Conservation (phyloP, 2,888 invertebrate genomes). For the Idaea straminata region DNA sequence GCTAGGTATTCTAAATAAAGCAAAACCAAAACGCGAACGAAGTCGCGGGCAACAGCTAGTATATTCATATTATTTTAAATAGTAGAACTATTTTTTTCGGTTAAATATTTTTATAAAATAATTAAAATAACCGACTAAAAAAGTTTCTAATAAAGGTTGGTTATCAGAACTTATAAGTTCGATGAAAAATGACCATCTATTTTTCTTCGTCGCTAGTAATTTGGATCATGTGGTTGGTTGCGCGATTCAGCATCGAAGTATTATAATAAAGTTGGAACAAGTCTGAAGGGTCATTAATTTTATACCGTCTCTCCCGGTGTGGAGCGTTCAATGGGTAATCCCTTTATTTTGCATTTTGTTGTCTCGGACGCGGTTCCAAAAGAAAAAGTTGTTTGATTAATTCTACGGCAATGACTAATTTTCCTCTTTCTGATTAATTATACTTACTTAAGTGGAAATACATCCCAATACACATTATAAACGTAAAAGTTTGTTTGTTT, state of each 20-base stretch:
- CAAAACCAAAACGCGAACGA: too few species aligned
- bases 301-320: conserved; percentile 35
- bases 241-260: conserved; percentile 58
- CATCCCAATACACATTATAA: too few species aligned
- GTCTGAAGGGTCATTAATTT: conserved; percentile 58
- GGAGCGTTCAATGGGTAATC: conserved; percentile 38
- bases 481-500: too few species aligned
- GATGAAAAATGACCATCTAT: conserved; percentile 64
- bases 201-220: conserved; percentile 64
- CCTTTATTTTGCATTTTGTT: conserved; percentile 24
- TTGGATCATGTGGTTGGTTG: conserved; percentile 62
- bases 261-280: conserved; percentile 60
- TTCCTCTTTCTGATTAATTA: neutral
- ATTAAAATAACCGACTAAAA: too few species aligned
- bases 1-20: too few species aligned
- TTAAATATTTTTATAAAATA: too few species aligned
- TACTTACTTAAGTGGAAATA: neutral
- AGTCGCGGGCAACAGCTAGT: too few species aligned
- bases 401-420: neutral
- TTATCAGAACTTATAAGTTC: conserved; percentile 5
- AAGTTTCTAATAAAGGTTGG: neutral
- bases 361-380: conserved; percentile 7
- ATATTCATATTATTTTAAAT: too few species aligned
- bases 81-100: too few species aligned
- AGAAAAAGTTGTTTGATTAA: neutral